These are phyloP conservation scores for Arremon aurantiirostris DNA, from an alignment of 2,797 vertebrate genomes.

Conservation along the genomic window DNA sequence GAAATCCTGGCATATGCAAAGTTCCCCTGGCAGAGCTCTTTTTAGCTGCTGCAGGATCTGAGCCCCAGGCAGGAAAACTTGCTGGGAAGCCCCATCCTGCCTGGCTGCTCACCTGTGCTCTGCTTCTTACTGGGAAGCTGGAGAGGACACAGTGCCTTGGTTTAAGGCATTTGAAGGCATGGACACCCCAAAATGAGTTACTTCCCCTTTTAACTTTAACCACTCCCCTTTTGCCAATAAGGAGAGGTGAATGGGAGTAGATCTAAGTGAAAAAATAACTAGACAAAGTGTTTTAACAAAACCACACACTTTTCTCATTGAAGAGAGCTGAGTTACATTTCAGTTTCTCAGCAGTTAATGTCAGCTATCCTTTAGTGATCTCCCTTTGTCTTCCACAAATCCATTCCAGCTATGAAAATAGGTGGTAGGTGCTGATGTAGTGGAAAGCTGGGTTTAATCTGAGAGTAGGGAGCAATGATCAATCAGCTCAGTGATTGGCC, in stretches of 20 bases:
- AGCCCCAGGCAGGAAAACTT: background rate
- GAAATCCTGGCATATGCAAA: background rate
- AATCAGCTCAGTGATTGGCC: background rate
- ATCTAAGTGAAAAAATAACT: background rate
- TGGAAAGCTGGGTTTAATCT: background rate
- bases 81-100: background rate
- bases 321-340: background rate
- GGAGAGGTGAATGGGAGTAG: background rate
- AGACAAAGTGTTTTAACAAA: background rate
- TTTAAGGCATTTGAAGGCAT: background rate
- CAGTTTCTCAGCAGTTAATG: background rate
- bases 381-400: background rate
- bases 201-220: background rate
- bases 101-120: background rate
- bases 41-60: background rate
- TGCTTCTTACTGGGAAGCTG: background rate
- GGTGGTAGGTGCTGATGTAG: background rate
- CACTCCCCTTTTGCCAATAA: background rate
- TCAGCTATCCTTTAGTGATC: background rate
- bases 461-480: background rate
- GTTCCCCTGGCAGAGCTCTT: background rate
- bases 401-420: background rate
- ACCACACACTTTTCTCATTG: background rate
- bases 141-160: background rate
- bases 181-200: background rate